Base-by-base conservation (phyloP, 2,113 vertebrate genomes). In the Dipodomys stephensi region DNA sequence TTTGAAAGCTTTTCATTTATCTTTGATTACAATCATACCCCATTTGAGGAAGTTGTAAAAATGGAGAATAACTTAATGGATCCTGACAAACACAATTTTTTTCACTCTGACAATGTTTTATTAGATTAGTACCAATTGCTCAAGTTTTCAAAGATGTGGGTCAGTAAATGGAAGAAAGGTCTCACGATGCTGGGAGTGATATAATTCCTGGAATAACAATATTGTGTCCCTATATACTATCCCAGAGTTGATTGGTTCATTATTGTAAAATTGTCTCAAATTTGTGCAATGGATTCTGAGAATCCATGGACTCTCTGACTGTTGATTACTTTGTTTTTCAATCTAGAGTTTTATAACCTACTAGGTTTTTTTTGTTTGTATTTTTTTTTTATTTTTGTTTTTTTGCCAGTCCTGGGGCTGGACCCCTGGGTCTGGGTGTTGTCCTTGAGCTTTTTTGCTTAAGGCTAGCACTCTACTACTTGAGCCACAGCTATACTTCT, bases 1-100 rank as follows among this genome's bases (percentile, higher is more conserved):
- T 88, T 86, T 67, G 77, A 96, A 92, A 73, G 8, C 25, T 73
- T 87, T 91, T 77, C 35, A 62, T 73, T 91, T 71, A 28, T 91
- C 25, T 92, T 18, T 95, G 35, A 87, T 69, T 28, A 81, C 22
- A 88, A 64, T 91, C 77, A 57, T 44, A 89, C 81, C 13, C 32
- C 69, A 74, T 92, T 94, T 83, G 68, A 76, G n/a, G 25, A 93
- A 85, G 73, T 76, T 89, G 13, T 30, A 12, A 87, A 95, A 92
- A 84, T 64, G 30, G 88, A 92, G 12, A 35, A 28, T 44, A 87
- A 71, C 77, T 95, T 68, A 91, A 93, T 62, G 7, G 81, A 89
- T 89, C 53, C 81, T 84, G 53, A 74, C 19, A 35, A 90, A 77
- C 91, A 79, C 13, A 88, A 88, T 87, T 84, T 92, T 87, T 76